phyloP scores from a whole-genome alignment of 2,797 vertebrate species.

The Artibeus jamaicensis region DNA sequence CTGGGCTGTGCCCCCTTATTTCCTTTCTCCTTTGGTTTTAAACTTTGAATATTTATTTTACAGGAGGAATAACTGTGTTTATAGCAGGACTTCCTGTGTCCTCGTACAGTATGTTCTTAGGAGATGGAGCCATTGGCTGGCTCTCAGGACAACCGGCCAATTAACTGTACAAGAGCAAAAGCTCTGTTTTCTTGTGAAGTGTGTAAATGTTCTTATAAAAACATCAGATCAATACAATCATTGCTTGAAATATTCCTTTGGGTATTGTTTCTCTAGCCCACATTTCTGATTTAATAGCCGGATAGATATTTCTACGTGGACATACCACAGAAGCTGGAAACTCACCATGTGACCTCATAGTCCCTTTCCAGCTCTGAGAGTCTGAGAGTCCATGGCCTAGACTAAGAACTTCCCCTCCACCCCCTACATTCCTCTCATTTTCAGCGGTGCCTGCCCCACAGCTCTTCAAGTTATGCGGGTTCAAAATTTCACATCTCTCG shows the following conservation, averaged over 20 bases:
- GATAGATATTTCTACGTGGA: not conserved
- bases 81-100: not conserved
- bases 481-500: not conserved
- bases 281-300: not conserved
- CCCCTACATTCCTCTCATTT: not conserved
- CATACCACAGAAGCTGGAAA: not conserved
- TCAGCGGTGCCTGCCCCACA: not conserved
- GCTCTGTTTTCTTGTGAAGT: slow-evolving; percentile 15
- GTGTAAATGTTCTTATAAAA: not conserved
- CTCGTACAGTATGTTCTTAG: not conserved
- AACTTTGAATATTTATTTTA: slow-evolving; percentile 15
- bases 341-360: not conserved
- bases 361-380: not conserved
- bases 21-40: slow-evolving; percentile 25
- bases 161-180: not conserved
- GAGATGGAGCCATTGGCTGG: not conserved
- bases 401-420: no score
- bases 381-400: not conserved
- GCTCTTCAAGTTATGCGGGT: not conserved
- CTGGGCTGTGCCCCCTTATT: not conserved
- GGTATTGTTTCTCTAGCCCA: not conserved
- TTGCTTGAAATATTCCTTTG: not conserved
- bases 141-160: not conserved
- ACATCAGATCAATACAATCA: not conserved
- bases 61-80: not conserved